Conservation (phyloP, 2,797 vertebrate genomes). For the Varecia variegata region DNA sequence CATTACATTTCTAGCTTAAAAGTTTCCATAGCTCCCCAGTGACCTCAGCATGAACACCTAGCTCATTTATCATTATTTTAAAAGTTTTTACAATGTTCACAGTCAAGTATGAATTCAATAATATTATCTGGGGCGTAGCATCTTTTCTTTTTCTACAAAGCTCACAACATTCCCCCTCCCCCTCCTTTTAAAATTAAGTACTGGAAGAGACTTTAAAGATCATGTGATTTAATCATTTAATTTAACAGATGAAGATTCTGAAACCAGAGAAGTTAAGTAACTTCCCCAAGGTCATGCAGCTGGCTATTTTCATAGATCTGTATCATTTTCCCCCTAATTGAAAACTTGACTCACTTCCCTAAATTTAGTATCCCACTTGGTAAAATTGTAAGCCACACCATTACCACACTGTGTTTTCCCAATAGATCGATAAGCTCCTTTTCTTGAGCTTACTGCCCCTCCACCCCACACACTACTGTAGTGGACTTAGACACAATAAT, state of each 20-base stretch:
- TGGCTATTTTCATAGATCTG: not conserved
- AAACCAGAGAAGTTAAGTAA: not conserved
- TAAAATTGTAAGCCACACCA: not conserved
- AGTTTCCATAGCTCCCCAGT: no score
- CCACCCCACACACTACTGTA: not conserved
- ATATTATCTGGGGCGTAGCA: not conserved
- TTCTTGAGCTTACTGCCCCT: not conserved
- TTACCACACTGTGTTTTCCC: not conserved
- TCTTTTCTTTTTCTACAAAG: not conserved
- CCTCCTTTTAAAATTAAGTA: not conserved
- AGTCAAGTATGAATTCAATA: not conserved
- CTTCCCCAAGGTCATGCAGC: not conserved
- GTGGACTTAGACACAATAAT: not conserved
- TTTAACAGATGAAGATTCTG: constrained; percentile 27
- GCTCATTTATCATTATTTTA: not conserved
- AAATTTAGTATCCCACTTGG: not conserved
- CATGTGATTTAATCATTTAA: not conserved
- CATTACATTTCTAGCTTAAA: not conserved
- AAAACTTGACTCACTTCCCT: constrained; percentile 10
- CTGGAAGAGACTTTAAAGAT: not conserved
- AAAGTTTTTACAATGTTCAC: not conserved
- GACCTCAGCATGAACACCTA: not conserved
- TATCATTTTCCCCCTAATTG: not conserved
- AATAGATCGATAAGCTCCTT: not conserved
- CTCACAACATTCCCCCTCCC: not conserved